Evolutionary conservation across 2,888 invertebrate genomes (phyloP), one percentile per base, ranked within the genome.

Genomic region (Diarsia rubi): DNA sequence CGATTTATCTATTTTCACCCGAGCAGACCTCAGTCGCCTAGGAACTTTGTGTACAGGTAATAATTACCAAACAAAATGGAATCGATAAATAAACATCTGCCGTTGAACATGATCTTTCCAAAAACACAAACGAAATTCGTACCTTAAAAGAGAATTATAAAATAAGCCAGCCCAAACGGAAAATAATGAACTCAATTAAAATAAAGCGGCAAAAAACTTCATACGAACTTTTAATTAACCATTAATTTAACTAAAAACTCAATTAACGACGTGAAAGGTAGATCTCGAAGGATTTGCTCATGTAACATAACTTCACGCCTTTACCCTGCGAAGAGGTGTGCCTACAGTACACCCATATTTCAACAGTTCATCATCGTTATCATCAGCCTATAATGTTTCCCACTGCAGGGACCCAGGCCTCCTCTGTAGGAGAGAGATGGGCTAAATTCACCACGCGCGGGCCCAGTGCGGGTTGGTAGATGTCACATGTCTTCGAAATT

Each of bases 141-240:
- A n/a, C 4, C 4, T 62, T 62, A 54, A 47, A 42, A 62, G 21
- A 24, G 45, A 14, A 59, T 67, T 60, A 63, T 42, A 47, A 70
- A 76, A 52, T 49, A 64, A 42, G 31, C 1, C 21, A 60, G n/a
- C 11, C 11, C 12, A 59, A 64, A 57, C 27, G 27, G 44, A 59
- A 57, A 65, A 49, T 31, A 69, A 73, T 37, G 12, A 62, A 62
- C 21, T 60, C 59, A 76, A 83, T 79, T 82, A 75, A 70, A 63
- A 45, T 69, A 60, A 63, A 76, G 14, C 64, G 21, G 24, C 47
- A 8, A 45, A 37, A 73, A 83, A 72, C 42, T 80, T 74, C 37
- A 62, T 21, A 27, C n/a, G 31, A 86, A 80, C 60, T 80, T 83
- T 77, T 83, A 79, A 83, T 85, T 66, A 73, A 73, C 47, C 49